Evolutionary conservation across 2,888 invertebrate species (phyloP).

Genomic region (Argyra leucocephala): DNA sequence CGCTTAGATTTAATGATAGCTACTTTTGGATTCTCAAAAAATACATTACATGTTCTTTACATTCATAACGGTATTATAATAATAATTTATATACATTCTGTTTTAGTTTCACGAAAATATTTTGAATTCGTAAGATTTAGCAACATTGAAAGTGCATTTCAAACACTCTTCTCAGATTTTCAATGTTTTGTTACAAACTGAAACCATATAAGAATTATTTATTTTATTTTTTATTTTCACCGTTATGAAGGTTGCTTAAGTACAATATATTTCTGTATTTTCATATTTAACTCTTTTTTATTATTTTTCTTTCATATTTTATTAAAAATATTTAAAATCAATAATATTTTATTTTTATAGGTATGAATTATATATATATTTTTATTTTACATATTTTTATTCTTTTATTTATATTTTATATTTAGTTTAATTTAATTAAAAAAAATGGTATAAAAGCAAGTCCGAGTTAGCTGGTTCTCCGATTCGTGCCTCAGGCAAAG

Average conservation of each 20-base stretch:
- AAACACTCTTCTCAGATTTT: too few relatives aligned
- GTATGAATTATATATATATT: neutral
- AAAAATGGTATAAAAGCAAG: neutral
- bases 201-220: neutral
- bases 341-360: neutral
- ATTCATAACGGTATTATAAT: too few relatives aligned
- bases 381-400: neutral
- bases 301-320: neutral
- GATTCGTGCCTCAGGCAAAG: slow-evolving; percentile 9
- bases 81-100: too few relatives aligned
- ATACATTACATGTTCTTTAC: too few relatives aligned
- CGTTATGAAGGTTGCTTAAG: neutral
- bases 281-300: neutral
- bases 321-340: neutral
- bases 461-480: neutral
- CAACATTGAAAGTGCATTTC: too few relatives aligned
- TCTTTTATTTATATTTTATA: neutral
- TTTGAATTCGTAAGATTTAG: too few relatives aligned
- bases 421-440: neutral
- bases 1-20: too few relatives aligned
- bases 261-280: neutral
- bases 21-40: too few relatives aligned
- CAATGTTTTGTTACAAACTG: neutral
- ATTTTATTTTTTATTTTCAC: neutral
- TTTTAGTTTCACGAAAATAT: too few relatives aligned